Base-by-base conservation (phyloP, 2,113 vertebrate genomes). In the Pelobates fuscus region DNA sequence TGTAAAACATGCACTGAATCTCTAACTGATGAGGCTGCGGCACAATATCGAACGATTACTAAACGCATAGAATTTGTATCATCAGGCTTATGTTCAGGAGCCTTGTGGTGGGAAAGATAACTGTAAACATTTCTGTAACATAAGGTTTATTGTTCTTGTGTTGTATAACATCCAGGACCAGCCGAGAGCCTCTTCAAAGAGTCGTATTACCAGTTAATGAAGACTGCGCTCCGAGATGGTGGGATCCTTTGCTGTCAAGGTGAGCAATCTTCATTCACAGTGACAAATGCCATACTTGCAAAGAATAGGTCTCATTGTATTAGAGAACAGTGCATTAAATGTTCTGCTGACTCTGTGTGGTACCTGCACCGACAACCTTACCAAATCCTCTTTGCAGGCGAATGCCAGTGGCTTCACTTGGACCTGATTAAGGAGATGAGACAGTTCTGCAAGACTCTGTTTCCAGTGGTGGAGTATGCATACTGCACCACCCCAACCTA, bases 341-440 rank as follows among this genome's bases (percentile, higher is more conserved):
- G 37, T 12, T 52, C 25, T n/a, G 12, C 14, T 4, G n/a, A 4
- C 29, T 14, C 15, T 2, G 2, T 3, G 20, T 5, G 2, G 20
- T 8, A 2, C 10, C 23, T 2, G 1, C 0, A n/a, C 25, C 32
- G 15, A 12, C 32, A 5, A 41, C 2, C 57, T 43, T 20, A n/a
- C n/a, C n/a, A n/a, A n/a, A n/a, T 61, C 24, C 14, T 81, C 61
- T 78, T 5, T 21, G 10, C 30, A 97, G 97, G 96, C 1, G 97
- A 99, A 86, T 98, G 96, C 88, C 97, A 98, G 78, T 99, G 97
- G 97, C 91, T 99, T 82, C 97, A 99, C 87, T 89, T 99, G 84
- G 93, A 96, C 84, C 93, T 99, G 80, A 98, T 99, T 81, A 98
- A 97, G 84, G 92, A 98, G 86, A 98, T 99, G 96, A 92, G 88